Evolutionary conservation across 2,113 vertebrate species (phyloP), one percentile per base, ranked within the genome.

Genomic region (Tiliqua scincoides): DNA sequence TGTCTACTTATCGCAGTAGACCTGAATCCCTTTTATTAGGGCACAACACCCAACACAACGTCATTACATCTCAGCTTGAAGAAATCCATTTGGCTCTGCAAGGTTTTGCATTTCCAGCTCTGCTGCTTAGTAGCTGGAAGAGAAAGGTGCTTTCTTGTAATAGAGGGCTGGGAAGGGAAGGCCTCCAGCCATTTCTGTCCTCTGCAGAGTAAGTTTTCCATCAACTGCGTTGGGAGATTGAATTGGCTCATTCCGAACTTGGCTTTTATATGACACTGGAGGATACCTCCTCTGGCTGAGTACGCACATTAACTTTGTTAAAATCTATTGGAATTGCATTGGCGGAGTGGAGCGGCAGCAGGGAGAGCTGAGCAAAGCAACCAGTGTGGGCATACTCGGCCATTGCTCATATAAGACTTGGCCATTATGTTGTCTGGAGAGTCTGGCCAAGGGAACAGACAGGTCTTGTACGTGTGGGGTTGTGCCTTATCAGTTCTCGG

Each of bases 291-390:
- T 73, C 65, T 54, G 12, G 85, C 92, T 91, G 67, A 85, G 85
- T 87, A 40, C 65, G 89, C 88, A 65, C 43, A 84, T 90, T 91
- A 89, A 89, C 90, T 82, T 87, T 92, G 43, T 15, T 62, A 74
- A 89, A 90, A 85, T 91, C 92, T 91, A 87, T 91, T 92, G 92
- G 93, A 92, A 92, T 80, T 90, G 91, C 91, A 89, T 90, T 0
- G 0, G 59, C 83, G 72, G 79, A 79, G 74, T 40, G 23, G 91
- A 85, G 23, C 23, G 9, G 52, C 21, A 27, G 57, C 10, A 3
- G n/a, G 57, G 76, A 12, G 57, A 37, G 32, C 72, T 72, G 40
- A 12, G 92, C 89, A 94, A 93, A 95, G 93, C 89, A 75, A 32
- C 83, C 80, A 82, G 82, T 72, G 82, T 72, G 88, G 88, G 87